These are phyloP conservation scores for Proterorhinus semilunaris DNA, from an alignment of 2,113 vertebrate species.

Conservation along the genomic window DNA sequence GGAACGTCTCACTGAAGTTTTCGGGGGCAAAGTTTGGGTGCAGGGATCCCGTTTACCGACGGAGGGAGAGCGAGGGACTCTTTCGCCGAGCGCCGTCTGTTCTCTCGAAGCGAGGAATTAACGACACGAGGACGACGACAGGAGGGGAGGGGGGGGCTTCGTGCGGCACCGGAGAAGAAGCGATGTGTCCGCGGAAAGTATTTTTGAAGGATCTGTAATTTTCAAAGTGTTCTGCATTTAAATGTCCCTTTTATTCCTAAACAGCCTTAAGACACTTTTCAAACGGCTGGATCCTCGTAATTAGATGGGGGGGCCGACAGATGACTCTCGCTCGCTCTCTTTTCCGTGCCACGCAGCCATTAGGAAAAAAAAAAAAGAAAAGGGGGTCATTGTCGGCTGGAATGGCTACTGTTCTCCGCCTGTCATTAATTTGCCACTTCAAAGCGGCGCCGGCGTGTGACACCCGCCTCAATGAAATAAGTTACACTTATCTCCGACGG, in stretches of 20 bases:
- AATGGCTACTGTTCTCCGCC: conserved; percentile 91
- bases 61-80: conserved; percentile 45
- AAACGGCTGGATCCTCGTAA: conserved; percentile 94
- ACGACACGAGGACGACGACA: conserved; percentile 69
- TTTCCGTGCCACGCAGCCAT: conserved; percentile 80
- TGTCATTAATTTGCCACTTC: conserved; percentile 97
- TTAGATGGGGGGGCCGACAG: conserved; percentile 96
- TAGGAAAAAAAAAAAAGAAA: conserved; percentile 81
- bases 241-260: conserved; percentile 98
- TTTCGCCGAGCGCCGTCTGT: conserved; percentile 68
- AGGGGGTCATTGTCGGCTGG: conserved; percentile 91
- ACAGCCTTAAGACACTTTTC: conserved; percentile 95
- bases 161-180: conserved; percentile 66
- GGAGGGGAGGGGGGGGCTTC: conserved; percentile 58
- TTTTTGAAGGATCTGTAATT: conserved; percentile 93
- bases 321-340: conserved; percentile 84
- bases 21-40: conserved; percentile 12
- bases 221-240: conserved; percentile 94
- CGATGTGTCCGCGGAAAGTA: conserved; percentile 88
- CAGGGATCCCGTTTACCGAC: conserved; percentile 74
- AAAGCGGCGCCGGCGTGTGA: conserved; percentile 89
- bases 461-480: conserved; percentile 89
- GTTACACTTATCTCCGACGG: conserved; percentile 92
- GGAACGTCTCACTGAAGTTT: conserved; percentile 11
- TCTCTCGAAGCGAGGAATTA: conserved; percentile 89